Conservation (phyloP, 2,113 vertebrate species). For the Sarotherodon lohbergeri region DNA sequence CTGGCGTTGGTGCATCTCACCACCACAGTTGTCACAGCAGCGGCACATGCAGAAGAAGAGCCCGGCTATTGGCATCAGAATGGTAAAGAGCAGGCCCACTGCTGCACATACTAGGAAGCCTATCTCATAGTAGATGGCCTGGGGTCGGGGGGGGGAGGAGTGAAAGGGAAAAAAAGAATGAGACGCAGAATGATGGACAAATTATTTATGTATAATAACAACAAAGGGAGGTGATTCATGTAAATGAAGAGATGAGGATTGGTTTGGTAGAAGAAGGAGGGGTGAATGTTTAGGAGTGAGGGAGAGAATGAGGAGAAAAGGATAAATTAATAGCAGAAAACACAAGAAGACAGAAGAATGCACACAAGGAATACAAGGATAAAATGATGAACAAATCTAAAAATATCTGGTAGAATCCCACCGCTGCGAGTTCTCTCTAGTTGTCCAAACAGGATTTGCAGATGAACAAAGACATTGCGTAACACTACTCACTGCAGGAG, state of each 20-base stretch:
- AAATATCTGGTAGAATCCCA: constrained; percentile 20
- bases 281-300: not conserved
- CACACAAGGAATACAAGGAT: constrained; percentile 18
- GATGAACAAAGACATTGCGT: not conserved
- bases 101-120: constrained; percentile 81
- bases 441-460: constrained; percentile 18
- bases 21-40: constrained; percentile 96
- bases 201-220: not conserved
- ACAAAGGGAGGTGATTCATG: not conserved
- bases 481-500: not conserved
- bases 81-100: constrained; percentile 82
- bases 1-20: constrained; percentile 96
- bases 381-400: constrained; percentile 35
- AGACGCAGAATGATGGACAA: not conserved
- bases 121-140: constrained; percentile 88
- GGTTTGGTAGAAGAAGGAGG: not conserved
- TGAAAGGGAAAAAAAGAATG: not conserved
- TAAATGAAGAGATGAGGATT: not conserved
- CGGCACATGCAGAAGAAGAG: constrained; percentile 91
- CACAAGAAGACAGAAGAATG: not conserved
- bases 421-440: not conserved
- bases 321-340: not conserved
- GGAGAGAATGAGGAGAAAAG: not conserved
- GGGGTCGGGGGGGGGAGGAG: constrained; percentile 16
- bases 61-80: constrained; percentile 85